phyloP scores from a whole-genome alignment of 2,113 vertebrate species.

The Upupa epops region DNA sequence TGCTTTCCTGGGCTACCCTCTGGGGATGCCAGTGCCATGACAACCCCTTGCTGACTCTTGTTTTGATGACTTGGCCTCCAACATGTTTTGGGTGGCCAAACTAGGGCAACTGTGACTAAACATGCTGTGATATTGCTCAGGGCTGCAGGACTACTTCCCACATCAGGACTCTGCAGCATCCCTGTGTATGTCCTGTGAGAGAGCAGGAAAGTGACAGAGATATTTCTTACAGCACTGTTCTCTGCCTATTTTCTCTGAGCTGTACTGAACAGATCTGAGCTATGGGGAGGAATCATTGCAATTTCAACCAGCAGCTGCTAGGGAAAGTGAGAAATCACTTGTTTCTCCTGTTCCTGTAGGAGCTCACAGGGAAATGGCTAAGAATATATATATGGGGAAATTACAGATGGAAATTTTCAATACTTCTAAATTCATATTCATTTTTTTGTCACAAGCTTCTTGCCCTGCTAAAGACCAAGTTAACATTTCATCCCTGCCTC shows the following conservation, averaged over 20 bases:
- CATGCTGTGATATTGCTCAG: not conserved
- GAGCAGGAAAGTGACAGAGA: not conserved
- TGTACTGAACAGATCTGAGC: not conserved
- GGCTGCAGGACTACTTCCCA: not conserved
- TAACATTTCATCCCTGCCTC: not conserved
- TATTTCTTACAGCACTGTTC: not conserved
- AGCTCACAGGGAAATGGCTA: not conserved
- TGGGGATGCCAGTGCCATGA: fast-evolving
- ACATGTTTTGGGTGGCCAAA: not conserved
- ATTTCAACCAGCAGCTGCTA: not conserved
- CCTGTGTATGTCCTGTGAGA: not conserved
- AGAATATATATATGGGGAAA: not conserved
- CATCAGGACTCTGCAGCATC: not conserved
- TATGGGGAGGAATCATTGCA: not conserved
- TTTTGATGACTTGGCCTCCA: fast-evolving
- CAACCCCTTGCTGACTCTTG: not conserved
- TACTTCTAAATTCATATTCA: not conserved
- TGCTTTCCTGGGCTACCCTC: fast-evolving
- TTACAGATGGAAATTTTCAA: not conserved
- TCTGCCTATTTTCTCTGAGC: not conserved
- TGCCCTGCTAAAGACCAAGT: not conserved
- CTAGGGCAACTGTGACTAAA: not conserved
- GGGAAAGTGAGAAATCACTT: not conserved
- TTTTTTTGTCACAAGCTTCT: not conserved
- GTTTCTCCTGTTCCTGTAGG: not conserved